Evolutionary conservation across 2,888 invertebrate species (phyloP).

Genomic region (Pseudeuparius sepicola): DNA sequence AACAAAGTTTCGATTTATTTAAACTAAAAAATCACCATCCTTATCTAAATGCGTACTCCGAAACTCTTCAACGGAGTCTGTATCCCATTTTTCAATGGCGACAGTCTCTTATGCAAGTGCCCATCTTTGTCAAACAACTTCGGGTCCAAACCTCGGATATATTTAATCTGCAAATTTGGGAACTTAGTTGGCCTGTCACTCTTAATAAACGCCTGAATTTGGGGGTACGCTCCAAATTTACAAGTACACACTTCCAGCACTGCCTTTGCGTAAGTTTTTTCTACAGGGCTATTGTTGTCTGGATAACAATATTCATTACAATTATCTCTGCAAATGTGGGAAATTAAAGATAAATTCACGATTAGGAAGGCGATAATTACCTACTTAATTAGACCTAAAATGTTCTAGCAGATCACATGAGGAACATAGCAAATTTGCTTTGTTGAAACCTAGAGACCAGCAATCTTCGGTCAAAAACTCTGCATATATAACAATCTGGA

Average conservation of each 20-base stretch:
- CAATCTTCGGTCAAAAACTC: conserved; percentile 71
- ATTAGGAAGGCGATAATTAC: no score
- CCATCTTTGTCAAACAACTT: conserved; percentile 79
- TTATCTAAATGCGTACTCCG: conserved; percentile 75
- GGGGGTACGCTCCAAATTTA: conserved; percentile 96
- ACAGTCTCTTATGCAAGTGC: conserved; percentile 76
- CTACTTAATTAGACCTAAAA: conserved; percentile 53
- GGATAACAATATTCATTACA: conserved; percentile 75
- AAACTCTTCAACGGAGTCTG: conserved; percentile 95
- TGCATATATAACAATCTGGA: conserved; percentile 17
- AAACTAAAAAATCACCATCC: conserved; percentile 42
- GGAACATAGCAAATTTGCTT: conserved; percentile 76
- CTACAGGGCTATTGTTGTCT: conserved; percentile 54
- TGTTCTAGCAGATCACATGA: conserved; percentile 76
- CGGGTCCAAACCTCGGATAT: conserved; percentile 89
- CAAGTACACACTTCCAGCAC: conserved; percentile 95
- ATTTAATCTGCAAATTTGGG: conserved; percentile 84
- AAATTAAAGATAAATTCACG: no score
- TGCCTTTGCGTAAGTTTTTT: conserved; percentile 79
- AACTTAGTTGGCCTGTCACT: conserved; percentile 84
- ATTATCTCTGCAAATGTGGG: conserved; percentile 43
- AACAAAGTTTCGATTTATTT: no score
- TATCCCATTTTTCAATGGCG: conserved; percentile 98
- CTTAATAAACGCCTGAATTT: conserved; percentile 96
- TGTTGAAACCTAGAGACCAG: conserved; percentile 73